Evolutionary conservation across 2,797 vertebrate species (phyloP), one percentile per base, ranked within the genome.

Genomic region (Fundulus diaphanus): DNA sequence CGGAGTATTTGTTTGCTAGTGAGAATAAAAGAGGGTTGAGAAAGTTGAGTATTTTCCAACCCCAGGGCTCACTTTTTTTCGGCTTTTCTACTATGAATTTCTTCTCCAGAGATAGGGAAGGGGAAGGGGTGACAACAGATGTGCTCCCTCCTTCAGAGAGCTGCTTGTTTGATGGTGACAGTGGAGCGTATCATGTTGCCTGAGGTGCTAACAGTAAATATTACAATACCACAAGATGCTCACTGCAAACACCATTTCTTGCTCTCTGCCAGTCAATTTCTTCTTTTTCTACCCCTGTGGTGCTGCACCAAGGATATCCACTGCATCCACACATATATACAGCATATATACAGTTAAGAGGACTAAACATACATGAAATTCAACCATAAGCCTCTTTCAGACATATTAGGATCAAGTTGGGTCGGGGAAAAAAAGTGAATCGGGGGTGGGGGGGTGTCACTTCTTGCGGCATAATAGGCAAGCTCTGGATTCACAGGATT

Each of bases 121-220:
- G 27, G 77, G 31, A 65, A 82, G 76, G 88, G 91, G 86, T 87
- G 90, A 91, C 91, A 93, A 93, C 95, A 95, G 95, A 95, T 95
- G 93, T 94, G 94, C 88, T 88, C 88, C 87, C 90, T 85, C 88
- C 88, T 88, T 91, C 82, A 83, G 87, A 90, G 89, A 93, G 88
- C 90, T 83, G 88, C 90, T 92, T 92, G 90, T 91, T 93, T 93
- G 90, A 93, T 92, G 92, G 93, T 78, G 85, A 94, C 93, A 94
- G 90, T 87, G 91, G 89, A 94, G 94, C 92, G 90, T 94, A 88
- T 90, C 93, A 71, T 94, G 93, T 94, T 94, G 95, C 94, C 94
- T 42, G 92, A 95, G 94, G 94, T 94, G 93, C 92, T 94, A 94
- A 95, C 92, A 94, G 93, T 95, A 95, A 95, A 94, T 95, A 94